phyloP scores from a whole-genome alignment of 2,797 vertebrate species.

The Coendou prehensilis region DNA sequence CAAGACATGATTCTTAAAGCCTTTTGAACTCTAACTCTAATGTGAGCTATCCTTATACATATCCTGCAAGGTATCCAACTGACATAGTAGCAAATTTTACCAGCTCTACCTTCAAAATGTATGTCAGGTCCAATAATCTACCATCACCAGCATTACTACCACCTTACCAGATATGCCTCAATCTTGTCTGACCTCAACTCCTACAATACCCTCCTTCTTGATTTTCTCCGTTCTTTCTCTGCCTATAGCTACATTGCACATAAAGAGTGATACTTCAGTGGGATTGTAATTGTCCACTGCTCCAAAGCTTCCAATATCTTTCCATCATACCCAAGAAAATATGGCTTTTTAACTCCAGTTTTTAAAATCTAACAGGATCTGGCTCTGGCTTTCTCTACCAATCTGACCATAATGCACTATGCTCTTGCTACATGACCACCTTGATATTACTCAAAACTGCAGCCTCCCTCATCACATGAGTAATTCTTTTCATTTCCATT shows the following conservation, averaged over 20 bases:
- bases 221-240: not conserved
- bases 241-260: not conserved
- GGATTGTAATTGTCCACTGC: not conserved
- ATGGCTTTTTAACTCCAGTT: not conserved
- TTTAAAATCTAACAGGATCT: slow-evolving; percentile 25
- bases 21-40: not conserved
- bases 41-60: slow-evolving; percentile 29
- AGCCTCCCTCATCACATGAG: not conserved
- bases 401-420: not conserved
- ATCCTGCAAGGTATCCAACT: not conserved
- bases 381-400: not conserved
- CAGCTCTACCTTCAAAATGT: slow-evolving; percentile 12
- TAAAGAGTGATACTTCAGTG: not conserved
- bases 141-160: not conserved
- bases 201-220: not conserved
- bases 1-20: not conserved
- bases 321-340: not conserved
- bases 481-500: slow-evolving; percentile 45
- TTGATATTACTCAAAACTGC: slow-evolving; percentile 44
- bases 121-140: not conserved
- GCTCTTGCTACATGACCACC: not conserved
- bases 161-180: not conserved
- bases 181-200: slow-evolving; percentile 6
- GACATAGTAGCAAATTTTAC: not conserved
- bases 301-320: not conserved